Evolutionary conservation across 2,888 invertebrate species (phyloP), one percentile per base, ranked within the genome.

Genomic region (Drosophila seclusa): DNA sequence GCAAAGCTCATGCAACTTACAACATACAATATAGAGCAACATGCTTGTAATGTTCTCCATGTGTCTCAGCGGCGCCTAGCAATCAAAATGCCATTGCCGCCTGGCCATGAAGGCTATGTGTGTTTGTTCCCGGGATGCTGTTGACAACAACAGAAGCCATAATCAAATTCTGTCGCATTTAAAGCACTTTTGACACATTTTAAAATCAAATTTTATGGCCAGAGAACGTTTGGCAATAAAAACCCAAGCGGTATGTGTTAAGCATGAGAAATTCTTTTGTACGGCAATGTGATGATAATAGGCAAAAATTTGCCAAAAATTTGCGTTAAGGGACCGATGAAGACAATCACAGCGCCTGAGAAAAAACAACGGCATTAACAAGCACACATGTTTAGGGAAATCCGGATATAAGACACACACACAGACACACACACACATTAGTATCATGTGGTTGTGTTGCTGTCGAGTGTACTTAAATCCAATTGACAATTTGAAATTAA

Each of bases 401-500:
- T 69, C 31, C 64, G 55, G 21, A 38, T 64, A 64, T 53, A 53
- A 67, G 63, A 38, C 18, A 29, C 29, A 29, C 27, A 55, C n/a
- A 27, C 11, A 36, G 11, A 11, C 10, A 24, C 3, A 27, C 53
- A 16, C 27, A 4, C 65, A 50, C 36, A 42, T 32, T 45, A 49
- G 52, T 42, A 59, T 55, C 60, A 58, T 70, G 61, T 68, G 80
- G 66, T 75, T 68, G 70, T 76, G 76, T 76, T 81, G 78, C 76
- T 76, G 76, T 82, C 80, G 73, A 84, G 76, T 72, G 83, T 88
- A 77, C 88, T 87, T 87, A 87, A 87, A 87, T 88, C 86, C 86
- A 87, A 88, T 87, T 88, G 88, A 83, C 85, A 88, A 87, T 87
- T 87, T 88, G 73, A 88, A 87, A 87, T 87, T 87, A 88, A 88